A percentile compares a stretch with the other conserved stretches of the same genome.
These are phyloP conservation scores for Melanostoma mellinum DNA, from an alignment of 2,888 invertebrate species.

Conservation along the genomic window DNA sequence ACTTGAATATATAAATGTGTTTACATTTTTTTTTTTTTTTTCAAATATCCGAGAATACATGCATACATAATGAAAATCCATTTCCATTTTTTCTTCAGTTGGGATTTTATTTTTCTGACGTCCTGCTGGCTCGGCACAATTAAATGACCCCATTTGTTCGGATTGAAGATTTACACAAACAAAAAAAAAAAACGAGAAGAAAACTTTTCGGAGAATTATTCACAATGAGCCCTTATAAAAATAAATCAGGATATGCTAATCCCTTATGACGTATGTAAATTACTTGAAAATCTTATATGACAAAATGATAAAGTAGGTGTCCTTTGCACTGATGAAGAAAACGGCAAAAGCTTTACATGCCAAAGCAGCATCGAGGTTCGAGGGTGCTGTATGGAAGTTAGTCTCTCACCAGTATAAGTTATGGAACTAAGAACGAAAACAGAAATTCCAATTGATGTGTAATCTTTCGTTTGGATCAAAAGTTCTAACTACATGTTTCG, in stretches of 20 bases:
- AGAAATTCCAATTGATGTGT: no score
- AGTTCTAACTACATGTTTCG: no score
- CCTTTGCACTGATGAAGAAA: constrained; percentile 39
- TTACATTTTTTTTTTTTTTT: neutral
- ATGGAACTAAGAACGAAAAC: no score
- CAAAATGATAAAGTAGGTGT: constrained; percentile 54
- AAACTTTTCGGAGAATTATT: constrained; percentile 32
- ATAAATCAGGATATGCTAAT: constrained; percentile 75
- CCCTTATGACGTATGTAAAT: constrained; percentile 75
- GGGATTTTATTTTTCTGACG: constrained; percentile 41
- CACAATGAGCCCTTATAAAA: constrained; percentile 71
- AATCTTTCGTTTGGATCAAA: no score
- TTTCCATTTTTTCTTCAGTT: constrained; percentile 18
- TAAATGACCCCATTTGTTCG: constrained; percentile 41
- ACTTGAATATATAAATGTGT: no score
- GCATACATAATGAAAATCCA: constrained; percentile 35
- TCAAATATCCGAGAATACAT: constrained; percentile 33
- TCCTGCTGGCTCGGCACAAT: constrained; percentile 44
- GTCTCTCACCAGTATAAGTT: no score
- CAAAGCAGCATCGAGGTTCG: no score
- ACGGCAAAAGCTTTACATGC: constrained; percentile 3
- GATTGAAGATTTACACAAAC: constrained; percentile 25
- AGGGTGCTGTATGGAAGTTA: no score
- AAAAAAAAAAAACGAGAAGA: constrained; percentile 2
- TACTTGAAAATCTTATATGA: constrained; percentile 66